These are phyloP conservation scores for Euglossa dilemma DNA, from an alignment of 1,140 invertebrate genomes.

Conservation along the genomic window DNA sequence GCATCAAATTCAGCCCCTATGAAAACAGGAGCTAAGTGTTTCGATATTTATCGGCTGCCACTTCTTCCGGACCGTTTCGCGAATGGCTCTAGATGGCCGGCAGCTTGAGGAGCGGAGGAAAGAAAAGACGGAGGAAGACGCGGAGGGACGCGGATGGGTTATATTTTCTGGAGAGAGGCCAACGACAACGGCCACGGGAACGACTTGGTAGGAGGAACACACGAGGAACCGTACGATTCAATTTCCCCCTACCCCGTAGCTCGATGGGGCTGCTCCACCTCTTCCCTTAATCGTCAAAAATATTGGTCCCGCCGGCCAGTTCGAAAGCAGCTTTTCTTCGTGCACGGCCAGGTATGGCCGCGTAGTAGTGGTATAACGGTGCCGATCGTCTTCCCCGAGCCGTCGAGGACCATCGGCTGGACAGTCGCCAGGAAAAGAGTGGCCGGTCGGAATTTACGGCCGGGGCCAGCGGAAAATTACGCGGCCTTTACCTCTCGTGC, in stretches of 20 bases:
- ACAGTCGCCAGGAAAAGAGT: conserved; percentile 69
- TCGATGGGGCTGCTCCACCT: conserved; percentile 6
- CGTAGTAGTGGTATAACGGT: background rate
- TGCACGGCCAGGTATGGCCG: background rate
- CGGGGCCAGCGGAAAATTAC: conserved; percentile 77
- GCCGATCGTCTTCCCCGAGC: conserved; percentile 20
- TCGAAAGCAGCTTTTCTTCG: conserved; percentile 39
- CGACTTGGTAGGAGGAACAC: conserved; percentile 48
- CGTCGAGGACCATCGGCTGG: conserved; percentile 51
- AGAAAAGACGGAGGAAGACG: conserved; percentile 34
- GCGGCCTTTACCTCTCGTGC: conserved; percentile 67
- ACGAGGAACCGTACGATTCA: conserved; percentile 66
- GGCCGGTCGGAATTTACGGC: conserved; percentile 73
- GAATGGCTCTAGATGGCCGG: conserved; percentile 50
- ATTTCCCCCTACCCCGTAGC: conserved; percentile 60
- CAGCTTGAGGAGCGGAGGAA: background rate
- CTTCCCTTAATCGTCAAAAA: conserved; percentile 76
- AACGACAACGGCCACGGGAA: conserved; percentile 72
- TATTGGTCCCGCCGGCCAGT: conserved; percentile 62
- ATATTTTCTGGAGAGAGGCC: conserved; percentile 76
- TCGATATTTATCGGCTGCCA: conserved; percentile 79
- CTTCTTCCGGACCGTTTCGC: conserved; percentile 62
- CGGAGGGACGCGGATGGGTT: conserved; percentile 52
- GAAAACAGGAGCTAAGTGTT: conserved; percentile 78
- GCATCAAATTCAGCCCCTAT: conserved; percentile 62